A percentile compares a stretch with the other conserved stretches of the same genome.
Evolutionary conservation across 1,140 invertebrate genomes (phyloP).

Genomic region (Phymorhynchus buccinoides): DNA sequence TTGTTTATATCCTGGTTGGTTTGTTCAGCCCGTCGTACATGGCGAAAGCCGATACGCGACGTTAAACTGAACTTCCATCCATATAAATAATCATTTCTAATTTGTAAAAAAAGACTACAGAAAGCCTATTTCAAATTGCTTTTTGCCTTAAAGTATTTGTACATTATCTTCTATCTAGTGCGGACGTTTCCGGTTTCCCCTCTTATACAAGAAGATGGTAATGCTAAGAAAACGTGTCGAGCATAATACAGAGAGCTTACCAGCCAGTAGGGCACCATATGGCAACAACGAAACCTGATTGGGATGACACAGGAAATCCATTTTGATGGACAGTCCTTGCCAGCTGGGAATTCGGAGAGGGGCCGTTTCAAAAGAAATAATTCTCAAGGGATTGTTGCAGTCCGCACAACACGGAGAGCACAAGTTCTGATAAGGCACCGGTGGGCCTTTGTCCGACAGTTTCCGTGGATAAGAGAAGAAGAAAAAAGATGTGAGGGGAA

Average conservation of each 20-base stretch:
- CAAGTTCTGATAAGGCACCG: background rate
- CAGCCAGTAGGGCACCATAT: background rate
- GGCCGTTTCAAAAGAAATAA: background rate
- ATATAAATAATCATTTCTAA: too few species aligned
- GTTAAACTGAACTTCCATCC: too few species aligned
- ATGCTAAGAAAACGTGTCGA: background rate
- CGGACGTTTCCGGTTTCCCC: background rate
- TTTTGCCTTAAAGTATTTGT: background rate
- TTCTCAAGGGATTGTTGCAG: background rate
- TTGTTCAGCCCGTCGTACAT: too few species aligned
- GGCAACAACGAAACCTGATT: background rate
- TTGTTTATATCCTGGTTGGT: too few species aligned
- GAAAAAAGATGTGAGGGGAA: background rate
- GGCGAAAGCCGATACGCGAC: too few species aligned
- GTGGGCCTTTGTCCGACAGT: background rate
- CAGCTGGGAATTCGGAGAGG: background rate
- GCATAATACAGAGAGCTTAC: background rate
- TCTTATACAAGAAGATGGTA: background rate
- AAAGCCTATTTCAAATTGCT: background rate
- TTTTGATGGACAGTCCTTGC: background rate
- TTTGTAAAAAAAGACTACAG: too few species aligned
- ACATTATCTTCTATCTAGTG: background rate
- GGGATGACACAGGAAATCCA: conserved; percentile 20
- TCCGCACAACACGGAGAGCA: background rate
- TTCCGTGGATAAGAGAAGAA: background rate